A percentile compares a stretch with the other conserved stretches of the same genome.
These are phyloP conservation scores for Chlorodrepanis virens DNA, from an alignment of 2,113 vertebrate genomes.

Conservation along the genomic window DNA sequence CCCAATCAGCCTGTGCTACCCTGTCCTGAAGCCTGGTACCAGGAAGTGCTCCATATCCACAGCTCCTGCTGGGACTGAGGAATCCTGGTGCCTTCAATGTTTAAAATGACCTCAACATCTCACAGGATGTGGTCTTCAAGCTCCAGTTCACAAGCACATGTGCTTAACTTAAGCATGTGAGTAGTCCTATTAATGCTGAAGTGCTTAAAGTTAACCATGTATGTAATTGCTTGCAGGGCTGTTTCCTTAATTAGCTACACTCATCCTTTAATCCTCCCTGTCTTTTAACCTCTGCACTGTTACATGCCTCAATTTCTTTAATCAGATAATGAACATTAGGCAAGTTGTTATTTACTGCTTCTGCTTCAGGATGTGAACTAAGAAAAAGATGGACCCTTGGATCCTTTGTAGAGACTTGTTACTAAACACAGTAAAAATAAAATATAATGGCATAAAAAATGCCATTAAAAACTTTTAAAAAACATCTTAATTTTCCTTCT, in stretches of 20 bases:
- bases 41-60: neutral
- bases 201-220: conserved; percentile 48
- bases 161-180: conserved; percentile 32
- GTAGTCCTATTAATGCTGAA: conserved; percentile 3
- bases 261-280: conserved; percentile 45
- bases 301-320: conserved; percentile 39
- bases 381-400: neutral
- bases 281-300: conserved; percentile 50
- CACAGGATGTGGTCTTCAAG: conserved; percentile 3
- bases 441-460: neutral
- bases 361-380: neutral
- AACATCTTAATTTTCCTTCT: neutral
- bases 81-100: neutral
- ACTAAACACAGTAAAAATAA: neutral
- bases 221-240: conserved; percentile 47
- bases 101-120: neutral
- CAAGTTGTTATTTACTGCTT: conserved; percentile 32
- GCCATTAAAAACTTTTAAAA: neutral
- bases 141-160: conserved; percentile 10
- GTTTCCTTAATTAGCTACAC: conserved; percentile 54
- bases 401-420: neutral
- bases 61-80: neutral
- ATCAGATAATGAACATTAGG: conserved; percentile 28
- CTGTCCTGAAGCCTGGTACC: neutral
- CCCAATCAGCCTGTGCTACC: neutral